Evolutionary conservation across 2,888 invertebrate species (phyloP), one percentile per base, ranked within the genome.

Genomic region (Panorpa germanica): DNA sequence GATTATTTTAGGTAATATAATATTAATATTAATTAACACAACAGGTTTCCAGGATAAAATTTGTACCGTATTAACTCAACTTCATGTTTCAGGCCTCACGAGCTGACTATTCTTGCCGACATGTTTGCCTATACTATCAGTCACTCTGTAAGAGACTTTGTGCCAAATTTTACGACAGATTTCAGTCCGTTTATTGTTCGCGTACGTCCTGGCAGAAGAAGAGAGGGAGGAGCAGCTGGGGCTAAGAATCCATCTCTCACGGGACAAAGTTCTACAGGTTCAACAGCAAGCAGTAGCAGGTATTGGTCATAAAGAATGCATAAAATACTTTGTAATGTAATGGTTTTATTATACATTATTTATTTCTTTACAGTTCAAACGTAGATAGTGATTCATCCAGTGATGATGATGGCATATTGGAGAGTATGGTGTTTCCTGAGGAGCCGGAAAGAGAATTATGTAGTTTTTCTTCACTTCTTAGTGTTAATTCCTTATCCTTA

Each of bases 141-240:
- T 25, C 63, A 65, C 45, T 58, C 67, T 11, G 61, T 63, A 3
- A 66, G 81, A 36, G 83, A 88, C 48, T 73, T 85, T 44, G 82
- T 86, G 66, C 88, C 88, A 4, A 76, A 81, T 43, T 77, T 73
- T 45, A 75, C 85, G 1, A 78, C 76, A 13, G 80, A 81, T 54
- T 76, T 69, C 45, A 90, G 88, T 50, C 91, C 93, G 1, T 93
- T 93, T 50, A n/a, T n/a, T n/a, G n/a, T n/a, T n/a, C n/a, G n/a
- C n/a, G n/a, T n/a, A n/a, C 67, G 81, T 37, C 81, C 81, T 2
- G 78, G 78, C 9, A 68, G 81, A 22, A 64, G 81, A 40, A 56
- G 74, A 33, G 70, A 70, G 42, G 78, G 77, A 65, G 63, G 61
- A 52, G 55, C 61, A 4, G 63, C 66, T 18, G 61, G 64, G 21